Percentiles rank a stretch among this genome's conserved stretches.
phyloP scores from a whole-genome alignment of 2,113 vertebrate genomes.

The Clinocottus analis region DNA sequence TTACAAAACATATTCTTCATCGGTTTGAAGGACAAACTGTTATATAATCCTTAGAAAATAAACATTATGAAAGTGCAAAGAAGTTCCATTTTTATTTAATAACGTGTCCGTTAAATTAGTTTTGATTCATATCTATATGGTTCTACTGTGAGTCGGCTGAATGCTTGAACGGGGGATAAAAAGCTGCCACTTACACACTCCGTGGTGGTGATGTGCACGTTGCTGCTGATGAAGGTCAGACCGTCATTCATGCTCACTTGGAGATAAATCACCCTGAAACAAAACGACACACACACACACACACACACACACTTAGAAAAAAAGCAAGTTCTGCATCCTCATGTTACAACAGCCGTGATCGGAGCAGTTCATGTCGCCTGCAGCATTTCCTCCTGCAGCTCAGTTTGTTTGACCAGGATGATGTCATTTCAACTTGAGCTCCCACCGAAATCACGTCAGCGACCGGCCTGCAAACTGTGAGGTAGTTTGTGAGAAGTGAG shows the following conservation, averaged over 20 bases:
- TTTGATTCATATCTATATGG: background rate
- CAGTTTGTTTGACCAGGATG: conserved; percentile 22
- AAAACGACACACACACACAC: conserved; percentile 48
- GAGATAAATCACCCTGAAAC: conserved; percentile 90
- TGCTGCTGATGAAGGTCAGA: conserved; percentile 90
- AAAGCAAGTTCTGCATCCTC: background rate
- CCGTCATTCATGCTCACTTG: conserved; percentile 95
- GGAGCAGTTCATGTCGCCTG: conserved; percentile 16
- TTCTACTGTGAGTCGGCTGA: background rate
- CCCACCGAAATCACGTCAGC: conserved; percentile 14
- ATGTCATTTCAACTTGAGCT: conserved; percentile 50
- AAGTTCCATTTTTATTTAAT: background rate
- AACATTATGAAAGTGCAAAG: background rate
- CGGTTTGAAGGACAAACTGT: no score
- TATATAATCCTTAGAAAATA: no score
- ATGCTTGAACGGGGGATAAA: background rate
- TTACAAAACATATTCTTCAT: no score
- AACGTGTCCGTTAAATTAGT: background rate
- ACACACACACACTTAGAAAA: background rate
- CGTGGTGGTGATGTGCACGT: conserved; percentile 89
- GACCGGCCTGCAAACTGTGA: background rate
- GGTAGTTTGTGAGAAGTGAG: conserved; percentile 9
- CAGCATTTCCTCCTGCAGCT: background rate
- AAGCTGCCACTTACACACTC: conserved; percentile 87
- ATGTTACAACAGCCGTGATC: background rate